Conservation (phyloP, 2,797 vertebrate species). For the Chromis chromis region DNA sequence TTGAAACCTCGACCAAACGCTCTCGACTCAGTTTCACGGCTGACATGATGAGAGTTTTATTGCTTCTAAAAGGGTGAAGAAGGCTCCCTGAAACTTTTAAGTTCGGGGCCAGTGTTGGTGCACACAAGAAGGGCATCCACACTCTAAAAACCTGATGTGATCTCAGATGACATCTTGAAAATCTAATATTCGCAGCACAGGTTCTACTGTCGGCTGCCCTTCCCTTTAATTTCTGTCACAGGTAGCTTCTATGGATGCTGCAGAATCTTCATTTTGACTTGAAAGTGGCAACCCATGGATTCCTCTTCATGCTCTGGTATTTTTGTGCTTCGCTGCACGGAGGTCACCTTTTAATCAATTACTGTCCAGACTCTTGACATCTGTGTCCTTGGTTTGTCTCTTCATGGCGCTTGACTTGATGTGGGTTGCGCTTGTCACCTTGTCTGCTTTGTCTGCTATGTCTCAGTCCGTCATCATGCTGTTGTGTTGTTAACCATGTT, state of each 20-base stretch:
- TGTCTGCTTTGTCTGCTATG: neutral
- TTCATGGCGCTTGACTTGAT: neutral
- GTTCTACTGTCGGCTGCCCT: conserved; percentile 35
- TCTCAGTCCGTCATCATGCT: neutral
- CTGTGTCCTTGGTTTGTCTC: neutral
- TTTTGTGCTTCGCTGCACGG: neutral
- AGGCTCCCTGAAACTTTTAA: neutral
- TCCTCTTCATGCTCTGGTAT: neutral
- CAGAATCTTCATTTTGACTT: neutral
- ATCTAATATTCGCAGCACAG: conserved; percentile 42
- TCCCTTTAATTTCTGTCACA: conserved; percentile 6
- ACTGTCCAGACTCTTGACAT: conserved; percentile 5
- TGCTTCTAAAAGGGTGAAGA: conserved; percentile 54
- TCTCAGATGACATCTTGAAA: conserved; percentile 51
- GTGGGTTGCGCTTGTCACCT: neutral
- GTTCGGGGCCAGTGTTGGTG: neutral
- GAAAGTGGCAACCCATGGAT: neutral
- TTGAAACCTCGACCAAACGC: conserved; percentile 53
- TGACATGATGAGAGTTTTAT: conserved; percentile 60
- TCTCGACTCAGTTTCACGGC: conserved; percentile 12
- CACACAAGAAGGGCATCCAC: conserved; percentile 24
- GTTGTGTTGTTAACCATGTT: neutral
- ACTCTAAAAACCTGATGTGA: conserved; percentile 29
- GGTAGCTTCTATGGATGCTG: neutral
- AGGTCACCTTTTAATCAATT: conserved; percentile 1